Evolutionary conservation across 2,113 vertebrate genomes (phyloP).

Genomic region (Jacana jacana): DNA sequence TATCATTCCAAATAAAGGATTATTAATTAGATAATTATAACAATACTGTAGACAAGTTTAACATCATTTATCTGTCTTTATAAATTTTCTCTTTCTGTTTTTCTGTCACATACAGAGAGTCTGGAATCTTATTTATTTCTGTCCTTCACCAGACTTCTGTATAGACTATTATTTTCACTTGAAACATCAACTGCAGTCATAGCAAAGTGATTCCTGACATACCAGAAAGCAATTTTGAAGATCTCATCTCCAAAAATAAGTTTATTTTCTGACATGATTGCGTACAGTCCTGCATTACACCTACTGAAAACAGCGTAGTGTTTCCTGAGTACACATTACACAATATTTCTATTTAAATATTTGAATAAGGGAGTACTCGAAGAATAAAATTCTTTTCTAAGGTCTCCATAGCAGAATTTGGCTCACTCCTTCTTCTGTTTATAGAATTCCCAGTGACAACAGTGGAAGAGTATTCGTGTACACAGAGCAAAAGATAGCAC

Average conservation of each 20-base stretch:
- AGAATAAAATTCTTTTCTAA: not conserved
- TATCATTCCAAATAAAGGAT: not conserved
- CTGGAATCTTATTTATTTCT: slow-evolving; percentile 23
- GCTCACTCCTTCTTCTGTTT: not conserved
- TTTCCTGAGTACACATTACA: slow-evolving; percentile 6
- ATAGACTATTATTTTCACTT: slow-evolving; percentile 26
- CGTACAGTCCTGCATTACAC: not conserved
- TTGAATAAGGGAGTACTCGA: not conserved
- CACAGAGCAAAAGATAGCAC: not conserved
- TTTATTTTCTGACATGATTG: not conserved
- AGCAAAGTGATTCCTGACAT: slow-evolving; percentile 36
- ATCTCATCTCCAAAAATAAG: slow-evolving; percentile 40
- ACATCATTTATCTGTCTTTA: not conserved
- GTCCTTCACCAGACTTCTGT: not conserved
- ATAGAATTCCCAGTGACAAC: not conserved
- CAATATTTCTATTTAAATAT: slow-evolving; percentile 3
- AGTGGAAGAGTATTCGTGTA: not conserved
- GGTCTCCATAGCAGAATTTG: not conserved
- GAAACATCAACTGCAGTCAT: not conserved
- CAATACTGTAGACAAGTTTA: not conserved
- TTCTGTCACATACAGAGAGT: not conserved
- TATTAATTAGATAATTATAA: not conserved
- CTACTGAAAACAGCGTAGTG: slow-evolving; percentile 10
- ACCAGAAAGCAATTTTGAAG: slow-evolving; percentile 15
- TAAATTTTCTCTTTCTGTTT: not conserved